A percentile compares a stretch with the other conserved stretches of the same genome.
Evolutionary conservation across 2,888 invertebrate species (phyloP).

Genomic region (Ferdinandea cuprea): DNA sequence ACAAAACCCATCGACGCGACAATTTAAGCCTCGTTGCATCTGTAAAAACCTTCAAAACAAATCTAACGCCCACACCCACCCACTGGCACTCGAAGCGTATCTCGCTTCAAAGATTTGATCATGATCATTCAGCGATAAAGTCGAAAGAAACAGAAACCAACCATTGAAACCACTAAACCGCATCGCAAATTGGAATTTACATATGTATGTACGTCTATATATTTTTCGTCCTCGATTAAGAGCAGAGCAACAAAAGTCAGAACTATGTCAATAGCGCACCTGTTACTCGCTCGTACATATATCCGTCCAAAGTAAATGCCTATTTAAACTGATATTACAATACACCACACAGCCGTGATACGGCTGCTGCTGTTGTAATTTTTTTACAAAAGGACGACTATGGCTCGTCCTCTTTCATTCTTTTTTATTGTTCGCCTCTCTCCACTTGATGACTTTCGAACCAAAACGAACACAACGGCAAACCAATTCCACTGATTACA

Average conservation of each 20-base stretch:
- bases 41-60: too few relatives aligned
- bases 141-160: conserved; percentile 1
- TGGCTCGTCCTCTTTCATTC: conserved; percentile 18
- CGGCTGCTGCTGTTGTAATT: conserved; percentile 14
- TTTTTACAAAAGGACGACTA: conserved; percentile 28
- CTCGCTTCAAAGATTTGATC: conserved; percentile 16
- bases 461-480: conserved; percentile 53
- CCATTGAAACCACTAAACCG: conserved; percentile 60
- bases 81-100: not conserved
- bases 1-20: too few relatives aligned
- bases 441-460: conserved; percentile 60
- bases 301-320: conserved; percentile 64
- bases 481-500: conserved; percentile 73
- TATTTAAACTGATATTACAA: conserved; percentile 65
- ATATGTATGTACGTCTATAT: not conserved
- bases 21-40: too few relatives aligned
- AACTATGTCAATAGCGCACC: conserved; percentile 61
- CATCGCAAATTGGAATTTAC: conserved; percentile 55
- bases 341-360: conserved; percentile 40
- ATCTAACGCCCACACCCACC: too few relatives aligned
- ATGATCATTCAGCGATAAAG: conserved; percentile 25
- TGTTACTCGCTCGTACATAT: conserved; percentile 50
- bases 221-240: too few relatives aligned
- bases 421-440: conserved; percentile 3
- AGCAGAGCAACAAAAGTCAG: conserved; percentile 23